Evolutionary conservation across 2,888 invertebrate species (phyloP).

Genomic region (Hemithea aestivaria): DNA sequence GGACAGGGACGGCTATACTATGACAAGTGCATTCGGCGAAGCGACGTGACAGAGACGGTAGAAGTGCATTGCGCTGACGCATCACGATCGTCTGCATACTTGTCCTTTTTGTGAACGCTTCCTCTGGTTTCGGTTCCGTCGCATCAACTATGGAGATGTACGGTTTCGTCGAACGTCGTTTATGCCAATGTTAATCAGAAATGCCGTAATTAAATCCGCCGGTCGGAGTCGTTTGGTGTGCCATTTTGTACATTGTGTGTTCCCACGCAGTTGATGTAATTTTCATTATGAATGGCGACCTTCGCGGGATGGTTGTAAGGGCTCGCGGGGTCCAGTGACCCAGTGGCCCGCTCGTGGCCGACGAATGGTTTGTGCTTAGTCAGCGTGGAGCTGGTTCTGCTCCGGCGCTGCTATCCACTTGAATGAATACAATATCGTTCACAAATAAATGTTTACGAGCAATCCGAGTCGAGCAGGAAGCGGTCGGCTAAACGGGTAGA

Average conservation of each 20-base stretch:
- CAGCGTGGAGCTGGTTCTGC: conserved; percentile 48
- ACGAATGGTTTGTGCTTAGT: conserved; percentile 60
- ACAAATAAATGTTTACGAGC: conserved; percentile 35
- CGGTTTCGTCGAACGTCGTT: conserved; percentile 50
- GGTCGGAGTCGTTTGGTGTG: conserved; percentile 59
- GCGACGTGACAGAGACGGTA: conserved; percentile 50
- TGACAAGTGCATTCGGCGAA: conserved; percentile 51
- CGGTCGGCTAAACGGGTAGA: conserved; percentile 37
- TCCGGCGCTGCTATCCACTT: conserved; percentile 36
- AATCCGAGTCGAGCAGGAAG: conserved; percentile 40
- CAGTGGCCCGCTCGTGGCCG: conserved; percentile 53
- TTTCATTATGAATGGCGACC: conserved; percentile 67
- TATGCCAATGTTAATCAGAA: conserved; percentile 61
- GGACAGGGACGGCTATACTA: conserved; percentile 37
- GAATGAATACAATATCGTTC: conserved; percentile 44
- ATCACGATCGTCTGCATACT: conserved; percentile 61
- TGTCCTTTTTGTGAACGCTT: conserved; percentile 57
- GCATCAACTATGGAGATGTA: conserved; percentile 39
- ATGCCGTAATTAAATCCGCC: conserved; percentile 63
- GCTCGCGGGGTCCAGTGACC: conserved; percentile 59
- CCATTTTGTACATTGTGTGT: conserved; percentile 54
- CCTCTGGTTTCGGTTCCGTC: conserved; percentile 64
- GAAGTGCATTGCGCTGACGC: conserved; percentile 72
- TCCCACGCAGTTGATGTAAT: conserved; percentile 77
- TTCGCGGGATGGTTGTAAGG: conserved; percentile 45